Evolutionary conservation across 2,797 vertebrate species (phyloP), one percentile per base, ranked within the genome.

Genomic region (Chaetophractus vellerosus): DNA sequence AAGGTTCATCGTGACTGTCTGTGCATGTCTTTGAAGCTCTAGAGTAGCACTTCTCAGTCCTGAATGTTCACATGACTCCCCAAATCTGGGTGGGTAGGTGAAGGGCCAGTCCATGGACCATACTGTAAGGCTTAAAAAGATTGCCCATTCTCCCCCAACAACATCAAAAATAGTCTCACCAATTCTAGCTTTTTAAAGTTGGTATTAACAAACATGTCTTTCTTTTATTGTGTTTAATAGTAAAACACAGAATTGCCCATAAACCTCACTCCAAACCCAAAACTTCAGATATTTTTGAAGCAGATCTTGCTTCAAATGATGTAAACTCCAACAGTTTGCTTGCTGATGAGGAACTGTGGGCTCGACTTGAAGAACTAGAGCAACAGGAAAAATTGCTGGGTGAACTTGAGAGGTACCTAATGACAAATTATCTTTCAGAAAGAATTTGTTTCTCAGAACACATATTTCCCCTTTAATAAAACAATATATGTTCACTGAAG

Each of bases 261-360:
- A 99, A 98, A 96, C 99, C 99, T 97, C 98, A 99, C 96, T 99
- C 99, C 50, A 99, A 99, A 97, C 99, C 99, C 86, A 99, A 99
- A 98, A 95, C 97, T 92, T 98, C 98, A 78, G 96, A 98, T 0
- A 36, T 97, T 97, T 98, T 98, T 96, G 98, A 98, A 96, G 96
- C 97, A 48, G 97, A 98, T 95, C 97, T 98, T 97, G 96, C 96
- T 97, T 96, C 96, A 82, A 96, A 68, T 36, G 97, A 96, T 82
- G 3, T 93, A n/a, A 98, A 97, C 55, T 90, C 96, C 26, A 64
- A 83, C 91, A 98, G 98, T 82, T 75, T 98, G 36, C 92, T 99
- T 97, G 99, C 98, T 0, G 99, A 99, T 96, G 98, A 99, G 91
- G 99, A 99, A 36, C 97, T 99, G 26, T 99, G 99, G 99, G 98